Evolutionary conservation across 2,888 invertebrate genomes (phyloP).

Genomic region (Amiota communis): DNA sequence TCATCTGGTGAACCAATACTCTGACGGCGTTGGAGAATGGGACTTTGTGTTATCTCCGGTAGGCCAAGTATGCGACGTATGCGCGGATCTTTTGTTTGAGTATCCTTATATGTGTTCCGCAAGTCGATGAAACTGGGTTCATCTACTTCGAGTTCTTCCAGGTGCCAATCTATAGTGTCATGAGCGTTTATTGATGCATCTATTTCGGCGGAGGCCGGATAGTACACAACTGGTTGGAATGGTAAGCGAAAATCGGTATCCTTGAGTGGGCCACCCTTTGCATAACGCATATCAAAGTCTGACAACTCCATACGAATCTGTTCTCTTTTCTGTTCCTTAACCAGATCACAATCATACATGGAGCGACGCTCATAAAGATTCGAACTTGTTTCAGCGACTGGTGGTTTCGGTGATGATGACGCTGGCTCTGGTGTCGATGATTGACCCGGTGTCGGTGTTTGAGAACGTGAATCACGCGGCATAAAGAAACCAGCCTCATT

Average conservation of each 20-base stretch:
- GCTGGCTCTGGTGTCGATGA: constrained; percentile 55
- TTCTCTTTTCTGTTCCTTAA: constrained; percentile 47
- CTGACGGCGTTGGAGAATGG: constrained; percentile 43
- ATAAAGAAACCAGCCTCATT: constrained; percentile 39
- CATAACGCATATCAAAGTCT: constrained; percentile 65
- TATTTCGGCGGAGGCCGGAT: constrained; percentile 89
- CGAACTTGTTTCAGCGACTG: neutral
- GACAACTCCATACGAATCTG: constrained; percentile 48
- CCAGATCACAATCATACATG: constrained; percentile 67
- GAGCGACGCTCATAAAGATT: constrained; percentile 59
- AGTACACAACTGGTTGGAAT: constrained; percentile 86
- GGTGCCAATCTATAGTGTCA: constrained; percentile 81
- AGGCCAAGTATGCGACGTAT: constrained; percentile 80
- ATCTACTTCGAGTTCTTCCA: constrained; percentile 78
- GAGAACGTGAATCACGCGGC: constrained; percentile 56
- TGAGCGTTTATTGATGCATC: constrained; percentile 87
- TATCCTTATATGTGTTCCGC: constrained; percentile 80
- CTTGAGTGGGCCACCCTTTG: constrained; percentile 27
- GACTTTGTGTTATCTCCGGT: constrained; percentile 71
- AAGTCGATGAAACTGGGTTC: constrained; percentile 84
- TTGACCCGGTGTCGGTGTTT: constrained; percentile 59
- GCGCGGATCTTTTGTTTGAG: constrained; percentile 83
- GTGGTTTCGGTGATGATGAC: constrained; percentile 47
- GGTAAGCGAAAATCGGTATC: constrained; percentile 87
- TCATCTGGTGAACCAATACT: constrained; percentile 65